phyloP scores from a whole-genome alignment of 2,113 vertebrate species.

The Fukomys damarensis region DNA sequence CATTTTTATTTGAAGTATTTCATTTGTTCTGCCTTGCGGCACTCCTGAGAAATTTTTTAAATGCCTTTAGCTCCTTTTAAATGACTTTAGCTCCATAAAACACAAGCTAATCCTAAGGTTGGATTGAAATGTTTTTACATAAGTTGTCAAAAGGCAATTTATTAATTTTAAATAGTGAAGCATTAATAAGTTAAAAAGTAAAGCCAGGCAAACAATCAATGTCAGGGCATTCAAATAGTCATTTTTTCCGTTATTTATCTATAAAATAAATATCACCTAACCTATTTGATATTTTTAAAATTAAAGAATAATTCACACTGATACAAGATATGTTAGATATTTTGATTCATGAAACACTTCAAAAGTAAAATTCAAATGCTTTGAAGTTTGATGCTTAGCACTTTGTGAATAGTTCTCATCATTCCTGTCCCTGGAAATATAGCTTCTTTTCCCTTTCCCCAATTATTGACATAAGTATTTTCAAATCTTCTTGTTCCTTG shows the following conservation, averaged over 20 bases:
- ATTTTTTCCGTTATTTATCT: constrained; percentile 62
- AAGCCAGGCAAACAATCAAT: constrained; percentile 58
- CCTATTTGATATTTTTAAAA: constrained; percentile 56
- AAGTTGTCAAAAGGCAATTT: background rate
- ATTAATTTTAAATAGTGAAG: constrained; percentile 31
- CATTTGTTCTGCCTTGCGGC: constrained; percentile 32
- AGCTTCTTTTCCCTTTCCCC: background rate
- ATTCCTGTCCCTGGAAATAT: background rate
- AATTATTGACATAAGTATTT: background rate
- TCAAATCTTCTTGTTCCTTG: background rate
- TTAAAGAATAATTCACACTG: constrained; percentile 31
- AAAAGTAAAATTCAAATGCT: constrained; percentile 36
- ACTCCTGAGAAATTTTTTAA: constrained; percentile 72
- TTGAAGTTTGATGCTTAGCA: background rate
- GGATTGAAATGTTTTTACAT: constrained; percentile 18
- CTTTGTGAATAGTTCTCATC: background rate
- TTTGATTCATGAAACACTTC: constrained; percentile 17
- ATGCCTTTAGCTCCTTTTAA: too few relatives aligned
- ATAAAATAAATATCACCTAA: constrained; percentile 53
- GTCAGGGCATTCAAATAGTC: constrained; percentile 60
- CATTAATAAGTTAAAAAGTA: constrained; percentile 60
- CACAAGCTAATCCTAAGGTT: constrained; percentile 14
- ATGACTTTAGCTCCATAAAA: constrained; percentile 64
- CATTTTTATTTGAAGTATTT: constrained; percentile 65
- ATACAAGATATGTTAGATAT: constrained; percentile 52